A percentile compares a stretch with the other conserved stretches of the same genome.
Conservation (phyloP, 1,140 invertebrate species). For the Stratiolaelaps scimitus region DNA sequence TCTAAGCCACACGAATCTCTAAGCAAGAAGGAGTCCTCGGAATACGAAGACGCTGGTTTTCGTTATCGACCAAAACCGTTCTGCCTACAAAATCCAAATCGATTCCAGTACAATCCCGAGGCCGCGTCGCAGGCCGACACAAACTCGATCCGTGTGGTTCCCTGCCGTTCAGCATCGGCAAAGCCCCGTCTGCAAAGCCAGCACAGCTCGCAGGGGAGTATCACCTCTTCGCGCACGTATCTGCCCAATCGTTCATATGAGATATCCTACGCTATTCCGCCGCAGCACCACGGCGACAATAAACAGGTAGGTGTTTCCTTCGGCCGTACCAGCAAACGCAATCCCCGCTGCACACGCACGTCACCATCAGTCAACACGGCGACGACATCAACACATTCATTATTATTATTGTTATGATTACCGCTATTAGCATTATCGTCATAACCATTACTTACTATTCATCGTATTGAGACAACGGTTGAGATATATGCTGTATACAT, state of each 20-base stretch:
- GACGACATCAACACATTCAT: no score
- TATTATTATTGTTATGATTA: no score
- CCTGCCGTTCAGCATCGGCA: constrained; percentile 24
- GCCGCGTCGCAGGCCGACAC: constrained; percentile 23
- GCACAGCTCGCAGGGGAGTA: constrained; percentile 24
- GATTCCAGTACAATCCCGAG: constrained; percentile 25
- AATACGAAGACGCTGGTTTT: constrained; percentile 20
- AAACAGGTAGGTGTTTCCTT: constrained; percentile 12
- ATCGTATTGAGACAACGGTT: no score
- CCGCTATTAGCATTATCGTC: no score
- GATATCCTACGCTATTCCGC: background rate
- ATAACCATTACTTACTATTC: no score
- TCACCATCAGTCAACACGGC: no score
- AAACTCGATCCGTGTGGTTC: constrained; percentile 12
- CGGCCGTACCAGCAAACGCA: no score
- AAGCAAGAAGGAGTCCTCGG: constrained; percentile 23
- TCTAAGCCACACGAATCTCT: constrained; percentile 19
- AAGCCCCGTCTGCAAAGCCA: constrained; percentile 11
- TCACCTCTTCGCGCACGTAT: constrained; percentile 17
- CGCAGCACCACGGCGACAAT: background rate
- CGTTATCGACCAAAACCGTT: constrained; percentile 27
- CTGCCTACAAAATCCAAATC: constrained; percentile 25
- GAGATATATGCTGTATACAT: no score
- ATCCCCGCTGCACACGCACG: background rate
- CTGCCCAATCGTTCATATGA: constrained; percentile 20